Evolutionary conservation across 2,797 vertebrate species (phyloP), one percentile per base, ranked within the genome.

Genomic region (Chelonia mydas): DNA sequence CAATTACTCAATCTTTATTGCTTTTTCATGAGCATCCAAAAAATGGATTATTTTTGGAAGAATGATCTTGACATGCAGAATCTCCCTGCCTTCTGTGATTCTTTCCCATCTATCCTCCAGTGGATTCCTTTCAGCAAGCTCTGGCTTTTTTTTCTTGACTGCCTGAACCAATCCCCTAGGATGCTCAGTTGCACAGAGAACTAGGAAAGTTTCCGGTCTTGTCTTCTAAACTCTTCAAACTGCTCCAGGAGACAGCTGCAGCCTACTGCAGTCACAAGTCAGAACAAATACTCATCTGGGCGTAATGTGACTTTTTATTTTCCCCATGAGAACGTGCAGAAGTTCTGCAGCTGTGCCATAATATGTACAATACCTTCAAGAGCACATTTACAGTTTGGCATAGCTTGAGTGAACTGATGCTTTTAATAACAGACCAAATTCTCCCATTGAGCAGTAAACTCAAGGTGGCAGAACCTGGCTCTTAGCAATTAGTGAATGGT

Each of bases 81-180:
- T 83, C 72, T 84, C 81, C 96, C 92, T 95, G 53, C 53, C 87
- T 94, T 89, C 88, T 93, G 83, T 84, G 95, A 59, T 10, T 27
- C 37, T 78, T 65, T 95, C 54, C 61, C 5, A 0, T 89, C 57
- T 94, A 65, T 87, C 86, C 86, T 94, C 74, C 77, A 82, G 72
- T n/a, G 94, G 94, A 89, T 97, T 97, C 78, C 53, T 95, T 95
- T 92, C 68, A 95, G 53, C 33, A 95, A 41, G 83, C 54, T 92
- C 86, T 86, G 82, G 17, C 54, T 96, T 91, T 84, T 78, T 84
- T 78, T 85, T 90, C 79, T 93, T 88, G 49, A 81, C 53, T 96
- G 68, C 79, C 92, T 96, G 72, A 96, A 90, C 7, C 65, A 97
- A 61, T 96, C 92, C 86, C 92, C 57, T 65, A 55, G 72, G 87